A percentile compares a stretch with the other conserved stretches of the same genome.
These are phyloP conservation scores for Neofelis nebulosa DNA, from an alignment of 2,113 vertebrate species.

Conservation along the genomic window DNA sequence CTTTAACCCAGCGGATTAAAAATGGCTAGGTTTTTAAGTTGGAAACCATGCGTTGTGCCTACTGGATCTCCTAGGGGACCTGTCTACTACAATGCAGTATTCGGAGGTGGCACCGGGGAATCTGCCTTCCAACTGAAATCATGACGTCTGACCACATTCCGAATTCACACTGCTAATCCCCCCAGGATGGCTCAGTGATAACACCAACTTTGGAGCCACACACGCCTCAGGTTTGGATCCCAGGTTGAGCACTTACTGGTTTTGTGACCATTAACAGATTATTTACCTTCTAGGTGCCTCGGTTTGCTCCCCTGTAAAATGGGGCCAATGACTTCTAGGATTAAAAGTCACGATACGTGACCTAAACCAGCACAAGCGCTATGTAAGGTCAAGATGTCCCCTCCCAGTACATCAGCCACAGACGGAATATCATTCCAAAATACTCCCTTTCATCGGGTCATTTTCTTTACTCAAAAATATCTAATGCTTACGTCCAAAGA, in stretches of 20 bases:
- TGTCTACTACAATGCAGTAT: not conserved
- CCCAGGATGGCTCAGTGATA: not conserved
- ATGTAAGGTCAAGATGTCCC: not conserved
- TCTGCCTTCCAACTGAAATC: not conserved
- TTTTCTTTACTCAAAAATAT: not conserved
- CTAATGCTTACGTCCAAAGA: not conserved
- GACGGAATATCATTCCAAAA: not conserved
- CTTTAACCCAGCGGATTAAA: not conserved
- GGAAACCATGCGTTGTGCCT: not conserved
- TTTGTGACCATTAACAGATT: not conserved
- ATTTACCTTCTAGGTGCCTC: not conserved
- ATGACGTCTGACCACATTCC: not conserved
- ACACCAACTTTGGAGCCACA: too few species aligned
- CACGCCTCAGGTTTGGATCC: not conserved
- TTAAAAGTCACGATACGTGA: not conserved
- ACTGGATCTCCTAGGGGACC: not conserved
- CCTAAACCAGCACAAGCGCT: not conserved
- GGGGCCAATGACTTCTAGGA: not conserved
- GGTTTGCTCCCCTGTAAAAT: not conserved
- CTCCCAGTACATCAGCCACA: fast-evolving
- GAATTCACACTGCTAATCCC: not conserved
- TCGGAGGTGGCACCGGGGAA: not conserved
- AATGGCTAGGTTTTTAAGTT: not conserved
- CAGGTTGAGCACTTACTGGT: not conserved
- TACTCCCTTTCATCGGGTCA: not conserved